Evolutionary conservation across 1,140 invertebrate genomes (phyloP), one percentile per base, ranked within the genome.

Genomic region (Psix sp.): DNA sequence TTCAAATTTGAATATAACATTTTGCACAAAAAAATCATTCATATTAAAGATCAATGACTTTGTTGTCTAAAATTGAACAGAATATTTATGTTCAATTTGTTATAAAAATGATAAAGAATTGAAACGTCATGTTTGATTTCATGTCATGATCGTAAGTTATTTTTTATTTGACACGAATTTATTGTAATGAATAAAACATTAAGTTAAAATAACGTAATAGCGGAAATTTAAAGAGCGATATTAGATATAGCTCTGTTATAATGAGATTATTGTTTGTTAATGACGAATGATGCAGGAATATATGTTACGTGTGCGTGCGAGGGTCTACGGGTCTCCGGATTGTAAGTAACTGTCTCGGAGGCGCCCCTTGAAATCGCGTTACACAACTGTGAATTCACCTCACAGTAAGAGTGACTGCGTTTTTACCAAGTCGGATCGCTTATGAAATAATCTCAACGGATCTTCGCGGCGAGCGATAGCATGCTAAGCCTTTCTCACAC

Each of bases 401-500:
- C 57, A 49, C 68, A 48, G 72, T 75, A 77, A 67, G 51, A 80
- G 65, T 72, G 66, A 77, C 77, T 81, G 80, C 78, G 81, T 81
- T 83, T 83, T 83, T 83, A 81, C 80, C 74, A 80, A 84, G 82
- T 76, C 81, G 59, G 81, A 79, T 83, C 76, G 80, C 79, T 84
- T 84, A 80, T 83, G 82, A 84, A 84, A 84, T 81, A 84, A 84
- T 82, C 76, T 77, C 66, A 46, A 62, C 65, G 76, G 76, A 81
- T 80, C 72, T 65, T 68, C 11, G 48, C 63, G 51, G n/a, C 26
- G 21, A 4, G 63, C 43, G 43, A 51, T 56, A 49, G 62, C 52
- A 54, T 70, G 59, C 77, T 77, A 77, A 77, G 74, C 73, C 79
- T 74, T 74, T 65, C 62, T 79, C 74, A 76, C 68, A 76, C 76